These are phyloP conservation scores for Pseudococcus viburni DNA, from an alignment of 2,888 invertebrate species.

Conservation along the genomic window DNA sequence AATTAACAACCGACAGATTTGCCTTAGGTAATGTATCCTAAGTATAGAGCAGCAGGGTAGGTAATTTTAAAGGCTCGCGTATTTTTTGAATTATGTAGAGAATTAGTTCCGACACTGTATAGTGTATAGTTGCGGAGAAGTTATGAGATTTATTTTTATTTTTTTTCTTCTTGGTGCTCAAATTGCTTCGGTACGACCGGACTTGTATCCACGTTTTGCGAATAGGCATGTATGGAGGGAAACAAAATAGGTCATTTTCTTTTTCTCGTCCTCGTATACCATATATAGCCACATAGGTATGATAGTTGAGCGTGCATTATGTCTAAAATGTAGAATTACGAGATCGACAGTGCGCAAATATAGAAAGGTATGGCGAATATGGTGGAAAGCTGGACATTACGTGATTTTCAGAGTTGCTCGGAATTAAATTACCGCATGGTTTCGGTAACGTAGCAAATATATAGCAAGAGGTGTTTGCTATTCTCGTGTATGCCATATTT, in stretches of 20 bases:
- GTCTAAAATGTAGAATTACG: conserved; percentile 11
- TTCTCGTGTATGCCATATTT: not conserved
- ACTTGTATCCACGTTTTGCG: not conserved
- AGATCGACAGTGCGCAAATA: conserved; percentile 33
- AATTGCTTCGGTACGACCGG: not conserved
- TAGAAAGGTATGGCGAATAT: not conserved
- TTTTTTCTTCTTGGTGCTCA: not conserved
- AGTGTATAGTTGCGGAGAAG: not conserved
- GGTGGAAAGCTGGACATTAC: conserved; percentile 28
- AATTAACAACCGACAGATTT: conserved; percentile 38
- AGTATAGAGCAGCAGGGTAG: not conserved
- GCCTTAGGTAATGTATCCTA: not conserved
- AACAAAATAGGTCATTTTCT: conserved; percentile 28
- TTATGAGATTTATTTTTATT: conserved; percentile 14
- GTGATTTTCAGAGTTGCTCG: conserved; percentile 12
- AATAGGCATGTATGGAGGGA: not conserved
- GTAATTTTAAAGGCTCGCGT: not conserved
- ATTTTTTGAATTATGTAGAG: conserved; percentile 4
- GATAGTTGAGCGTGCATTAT: conserved; percentile 29
- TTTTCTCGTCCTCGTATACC: not conserved
- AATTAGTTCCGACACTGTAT: not conserved
- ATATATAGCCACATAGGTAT: not conserved
- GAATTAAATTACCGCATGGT: conserved; percentile 27
- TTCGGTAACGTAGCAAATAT: not conserved
- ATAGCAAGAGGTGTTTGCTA: not conserved